phyloP scores from a whole-genome alignment of 2,888 invertebrate species.

The Helobdella robusta region DNA sequence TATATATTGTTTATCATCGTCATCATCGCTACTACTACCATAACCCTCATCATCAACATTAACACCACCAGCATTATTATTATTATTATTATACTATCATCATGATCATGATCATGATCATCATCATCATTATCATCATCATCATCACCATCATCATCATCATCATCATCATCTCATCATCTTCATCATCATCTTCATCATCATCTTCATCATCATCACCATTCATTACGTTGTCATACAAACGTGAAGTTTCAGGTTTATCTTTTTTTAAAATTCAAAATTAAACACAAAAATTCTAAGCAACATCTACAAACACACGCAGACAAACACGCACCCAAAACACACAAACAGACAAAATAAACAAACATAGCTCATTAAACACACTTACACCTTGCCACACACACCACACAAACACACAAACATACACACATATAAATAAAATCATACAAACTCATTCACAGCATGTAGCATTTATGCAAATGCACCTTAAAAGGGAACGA shows the following conservation, averaged over 20 bases:
- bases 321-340: too few species aligned
- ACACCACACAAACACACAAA: background rate
- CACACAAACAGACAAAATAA: too few species aligned
- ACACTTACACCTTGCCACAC: too few species aligned
- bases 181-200: constrained; percentile 21
- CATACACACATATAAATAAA: background rate
- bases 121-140: constrained; percentile 19
- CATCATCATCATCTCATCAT: constrained; percentile 26
- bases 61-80: constrained; percentile 18
- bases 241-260: too few species aligned
- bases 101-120: constrained; percentile 18
- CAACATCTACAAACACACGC: too few species aligned
- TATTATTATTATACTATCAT: constrained; percentile 10
- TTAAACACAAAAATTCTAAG: too few species aligned
- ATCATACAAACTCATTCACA: background rate
- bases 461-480: background rate
- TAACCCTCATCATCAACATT: constrained; percentile 10
- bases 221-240: too few species aligned
- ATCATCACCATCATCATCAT: constrained; percentile 23
- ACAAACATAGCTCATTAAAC: too few species aligned
- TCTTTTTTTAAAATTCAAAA: too few species aligned
- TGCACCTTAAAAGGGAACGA: background rate
- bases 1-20: constrained; percentile 22
- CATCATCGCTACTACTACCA: constrained; percentile 19
- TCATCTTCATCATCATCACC: constrained; percentile 21